Evolutionary conservation across 2,797 vertebrate species (phyloP).

Genomic region (Eupleurogrammus muticus): DNA sequence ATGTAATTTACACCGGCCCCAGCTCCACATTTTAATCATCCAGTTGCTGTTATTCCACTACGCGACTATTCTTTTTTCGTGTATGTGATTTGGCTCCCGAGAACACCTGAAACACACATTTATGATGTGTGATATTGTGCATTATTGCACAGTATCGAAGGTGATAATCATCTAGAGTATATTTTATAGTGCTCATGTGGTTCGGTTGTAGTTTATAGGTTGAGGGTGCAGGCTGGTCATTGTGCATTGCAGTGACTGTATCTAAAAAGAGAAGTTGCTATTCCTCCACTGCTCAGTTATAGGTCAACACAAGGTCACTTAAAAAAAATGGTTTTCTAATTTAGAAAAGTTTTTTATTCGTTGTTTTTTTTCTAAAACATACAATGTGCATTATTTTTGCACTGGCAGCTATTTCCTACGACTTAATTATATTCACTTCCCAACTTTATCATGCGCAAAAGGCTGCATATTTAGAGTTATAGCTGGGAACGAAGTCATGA

Average conservation of each 20-base stretch:
- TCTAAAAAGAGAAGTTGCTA: constrained; percentile 31
- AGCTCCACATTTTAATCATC: constrained; percentile 49
- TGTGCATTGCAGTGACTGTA: constrained; percentile 25
- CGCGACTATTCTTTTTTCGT: constrained; percentile 39
- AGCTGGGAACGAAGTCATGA: constrained; percentile 37
- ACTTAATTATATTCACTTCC: constrained; percentile 25
- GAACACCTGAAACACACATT: constrained; percentile 56
- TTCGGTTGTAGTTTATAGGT: constrained; percentile 34
- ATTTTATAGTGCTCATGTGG: constrained; percentile 28
- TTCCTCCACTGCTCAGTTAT: constrained; percentile 8
- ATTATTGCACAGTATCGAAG: constrained; percentile 35
- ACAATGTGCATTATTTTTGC: constrained; percentile 26
- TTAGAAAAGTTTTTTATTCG: constrained; percentile 24
- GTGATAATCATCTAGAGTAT: constrained; percentile 55
- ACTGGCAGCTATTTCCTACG: constrained; percentile 18
- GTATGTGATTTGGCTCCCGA: constrained; percentile 41
- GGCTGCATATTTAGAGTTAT: constrained; percentile 25
- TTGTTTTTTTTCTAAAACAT: constrained; percentile 13
- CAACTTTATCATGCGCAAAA: constrained; percentile 25
- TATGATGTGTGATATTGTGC: constrained; percentile 51
- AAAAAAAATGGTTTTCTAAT: constrained; percentile 3
- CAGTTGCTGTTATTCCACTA: constrained; percentile 58
- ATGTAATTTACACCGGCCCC: constrained; percentile 66
- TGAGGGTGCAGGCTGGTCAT: constrained; percentile 19
- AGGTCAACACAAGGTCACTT: constrained; percentile 33